Base-by-base conservation (phyloP, 23 tunicate species). In the Clavelina lepadiformis region DNA sequence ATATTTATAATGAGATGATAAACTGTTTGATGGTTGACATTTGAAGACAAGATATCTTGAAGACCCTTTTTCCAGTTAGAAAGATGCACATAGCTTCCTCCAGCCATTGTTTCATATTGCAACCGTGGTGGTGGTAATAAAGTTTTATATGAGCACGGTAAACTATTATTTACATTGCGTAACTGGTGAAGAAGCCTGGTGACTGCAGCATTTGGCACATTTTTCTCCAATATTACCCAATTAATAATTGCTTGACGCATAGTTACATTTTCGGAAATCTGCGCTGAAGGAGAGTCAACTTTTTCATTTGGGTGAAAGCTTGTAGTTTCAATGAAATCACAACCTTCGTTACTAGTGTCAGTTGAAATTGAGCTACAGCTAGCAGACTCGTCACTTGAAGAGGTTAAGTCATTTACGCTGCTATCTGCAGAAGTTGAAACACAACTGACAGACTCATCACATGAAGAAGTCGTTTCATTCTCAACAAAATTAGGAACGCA, bases 161-260 rank as follows among this genome's bases (percentile, higher is more conserved):
- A 58, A 15, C 60, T 62, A 22, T 53, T 37, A 33, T 78, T 61
- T 31, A 78, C 18, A 27, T 8, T 15, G 23, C 50, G 61, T 28
- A 78, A 68, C 33, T 30, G 13, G n/a, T 33, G 26, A 45, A 78
- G 68, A 28, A 78, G 35, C 51, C 61, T 58, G 15, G 69, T 34
- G 18, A 78, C 61, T 31, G 69, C n/a, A 28, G 61, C 50, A 33
- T 78, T 68, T 4, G 84, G 84, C 13, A 78, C 75, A 78, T 78
- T 78, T 41, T 20, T 26, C 28, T 68, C 75, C 23, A 26, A 32
- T 58, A 67, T 31, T 7, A 76, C 84, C 84, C 84, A 78, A 56
- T 37, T 65, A 36, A 31, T 54, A 54, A 55, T 6, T 34, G 38
- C 23, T 6, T 63, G 21, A 3, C 29, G 38, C 4, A 63, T 36